Evolutionary conservation across 2,797 vertebrate species (phyloP).

Genomic region (Cyclura pinguis): DNA sequence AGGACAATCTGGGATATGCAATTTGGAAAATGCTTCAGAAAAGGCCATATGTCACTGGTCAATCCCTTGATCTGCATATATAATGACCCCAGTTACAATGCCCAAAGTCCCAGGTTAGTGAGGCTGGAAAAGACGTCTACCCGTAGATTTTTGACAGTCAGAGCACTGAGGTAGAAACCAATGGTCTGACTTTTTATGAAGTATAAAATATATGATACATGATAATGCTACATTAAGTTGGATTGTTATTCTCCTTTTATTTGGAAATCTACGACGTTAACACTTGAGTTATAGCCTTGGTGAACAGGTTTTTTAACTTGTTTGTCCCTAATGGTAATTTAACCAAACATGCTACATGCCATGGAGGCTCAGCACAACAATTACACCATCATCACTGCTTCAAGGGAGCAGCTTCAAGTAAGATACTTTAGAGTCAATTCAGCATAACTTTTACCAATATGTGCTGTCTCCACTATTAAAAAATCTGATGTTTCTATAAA

Average conservation of each 20-base stretch:
- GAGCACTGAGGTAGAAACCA: neutral
- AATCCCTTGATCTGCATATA: too few species aligned
- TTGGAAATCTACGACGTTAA: neutral
- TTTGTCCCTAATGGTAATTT: neutral
- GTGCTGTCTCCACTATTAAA: conserved; percentile 56
- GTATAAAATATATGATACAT: neutral
- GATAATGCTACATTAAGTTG: neutral
- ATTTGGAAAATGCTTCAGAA: neutral
- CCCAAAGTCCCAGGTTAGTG: neutral
- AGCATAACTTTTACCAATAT: neutral
- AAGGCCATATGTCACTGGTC: neutral
- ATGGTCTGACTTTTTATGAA: neutral
- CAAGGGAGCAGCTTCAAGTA: conserved; percentile 14
- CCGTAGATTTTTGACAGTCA: neutral
- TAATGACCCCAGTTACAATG: neutral
- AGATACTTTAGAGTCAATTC: neutral
- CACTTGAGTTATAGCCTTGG: neutral
- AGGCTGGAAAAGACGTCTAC: neutral
- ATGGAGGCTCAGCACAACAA: neutral
- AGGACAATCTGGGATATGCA: neutral
- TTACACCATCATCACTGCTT: conserved; percentile 1
- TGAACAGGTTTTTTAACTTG: neutral
- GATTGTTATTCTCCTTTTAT: conserved; percentile 3
- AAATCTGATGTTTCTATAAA: conserved; percentile 69
- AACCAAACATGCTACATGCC: neutral